Base-by-base conservation (phyloP, 2,888 invertebrate genomes). In the Pasiphila rectangulata region DNA sequence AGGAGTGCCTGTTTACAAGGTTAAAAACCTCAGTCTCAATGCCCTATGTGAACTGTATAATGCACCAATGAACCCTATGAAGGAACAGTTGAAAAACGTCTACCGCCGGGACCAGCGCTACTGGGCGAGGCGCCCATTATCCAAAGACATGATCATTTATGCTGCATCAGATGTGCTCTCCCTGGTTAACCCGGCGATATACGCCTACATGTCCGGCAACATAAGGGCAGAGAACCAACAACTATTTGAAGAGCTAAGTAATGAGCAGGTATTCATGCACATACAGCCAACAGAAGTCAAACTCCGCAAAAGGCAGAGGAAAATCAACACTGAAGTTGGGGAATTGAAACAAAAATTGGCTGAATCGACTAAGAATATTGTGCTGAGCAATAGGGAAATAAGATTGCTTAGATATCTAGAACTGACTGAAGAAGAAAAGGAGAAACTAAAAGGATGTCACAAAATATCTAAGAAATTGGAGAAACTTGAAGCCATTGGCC, bases 401-500 rank as follows among this genome's bases (percentile, higher is more conserved):
- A 91, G 97, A 65, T 89, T 97, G 49, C 86, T 97, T 54, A 93
- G 95, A 69, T 96, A 97, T 82, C 92, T 97, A 78, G 96, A 96
- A 67, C 90, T 97, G 39, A 96, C 96, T 10, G 96, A 97, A 63
- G 96, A 96, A 57, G 97, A 97, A 71, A 96, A 96, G 67, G 96
- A 96, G 63, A 96, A 96, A 74, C 84, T 97, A 10, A 96, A 96
- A 77, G 95, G 96, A 23, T 95, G 95, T 39, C 94, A 96, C 68
- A 97, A 97, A 86, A 97, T 97, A 51, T 97, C 97, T 0, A 95
- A 95, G 69, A 97, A 97, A 75, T 83, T 97, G 51, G 97, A 97
- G 71, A 96, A 97, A 81, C 89, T 97, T 54, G 96, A 96, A 80
- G 94, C 92, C 56, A 91, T 94, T 57, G 92, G 93, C 9, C 94